A percentile compares a stretch with the other conserved stretches of the same genome.
phyloP scores from a whole-genome alignment of 2,113 vertebrate species.

The Saguinus imperator region DNA sequence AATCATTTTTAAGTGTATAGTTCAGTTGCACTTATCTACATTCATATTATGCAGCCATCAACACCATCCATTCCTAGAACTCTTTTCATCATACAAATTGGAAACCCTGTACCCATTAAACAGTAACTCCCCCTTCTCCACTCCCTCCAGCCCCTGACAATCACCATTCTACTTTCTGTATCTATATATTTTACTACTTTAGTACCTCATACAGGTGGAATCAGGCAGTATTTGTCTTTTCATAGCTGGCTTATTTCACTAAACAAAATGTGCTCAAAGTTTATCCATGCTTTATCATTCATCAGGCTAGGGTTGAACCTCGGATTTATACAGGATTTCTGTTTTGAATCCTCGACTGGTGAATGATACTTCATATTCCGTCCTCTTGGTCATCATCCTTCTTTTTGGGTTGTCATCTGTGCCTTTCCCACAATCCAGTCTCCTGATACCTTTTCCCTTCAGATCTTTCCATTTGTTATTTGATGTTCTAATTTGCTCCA shows the following conservation, averaged over 20 bases:
- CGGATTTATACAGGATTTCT: not conserved
- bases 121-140: not conserved
- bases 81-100: not conserved
- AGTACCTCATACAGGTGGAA: not conserved
- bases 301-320: not conserved
- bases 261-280: not conserved
- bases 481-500: not conserved
- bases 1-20: not conserved
- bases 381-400: not conserved
- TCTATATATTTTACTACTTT: not conserved
- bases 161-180: not conserved
- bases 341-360: not conserved
- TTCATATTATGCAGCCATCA: not conserved
- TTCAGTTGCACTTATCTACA: not conserved
- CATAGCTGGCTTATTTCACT: not conserved
- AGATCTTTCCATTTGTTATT: not conserved
- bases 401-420: not conserved
- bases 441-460: not conserved
- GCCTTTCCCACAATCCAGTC: not conserved
- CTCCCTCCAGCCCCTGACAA: not conserved
- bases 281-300: not conserved
- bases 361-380: not conserved
- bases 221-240: not conserved
- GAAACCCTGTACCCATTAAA: not conserved
- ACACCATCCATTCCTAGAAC: not conserved